Percentiles rank a stretch among this genome's conserved stretches.
These are phyloP conservation scores for Hyposoter didymator DNA, from an alignment of 2,888 invertebrate genomes.

Conservation along the genomic window DNA sequence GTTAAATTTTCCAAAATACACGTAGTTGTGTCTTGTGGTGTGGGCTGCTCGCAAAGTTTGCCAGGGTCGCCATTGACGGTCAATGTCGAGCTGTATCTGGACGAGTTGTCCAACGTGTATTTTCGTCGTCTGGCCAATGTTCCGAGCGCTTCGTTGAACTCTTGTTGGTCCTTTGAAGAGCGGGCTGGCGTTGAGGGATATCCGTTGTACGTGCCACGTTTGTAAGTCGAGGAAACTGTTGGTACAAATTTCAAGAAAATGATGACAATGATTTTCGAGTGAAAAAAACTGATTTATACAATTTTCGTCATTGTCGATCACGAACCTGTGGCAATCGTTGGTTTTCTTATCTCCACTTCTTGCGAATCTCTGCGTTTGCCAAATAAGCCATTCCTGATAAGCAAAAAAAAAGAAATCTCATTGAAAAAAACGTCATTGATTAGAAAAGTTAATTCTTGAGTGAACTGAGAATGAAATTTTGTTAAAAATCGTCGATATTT, in stretches of 20 bases:
- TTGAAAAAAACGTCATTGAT: conserved; percentile 1
- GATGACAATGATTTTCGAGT: neutral
- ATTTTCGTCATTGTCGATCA: neutral
- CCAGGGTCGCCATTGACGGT: conserved; percentile 79
- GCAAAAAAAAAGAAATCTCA: conserved; percentile 19
- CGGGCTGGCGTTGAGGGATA: conserved; percentile 73
- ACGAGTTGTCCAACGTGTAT: conserved; percentile 78
- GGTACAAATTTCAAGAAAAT: neutral
- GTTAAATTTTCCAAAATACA: conserved; percentile 79
- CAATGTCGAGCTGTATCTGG: conserved; percentile 76
- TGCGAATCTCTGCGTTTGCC: conserved; percentile 78
- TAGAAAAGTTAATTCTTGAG: neutral
- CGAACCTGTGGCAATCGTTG: conserved; percentile 79
- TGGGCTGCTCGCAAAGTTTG: conserved; percentile 77
- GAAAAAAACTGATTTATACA: neutral
- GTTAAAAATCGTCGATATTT: no score
- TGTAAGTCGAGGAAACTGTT: conserved; percentile 78
- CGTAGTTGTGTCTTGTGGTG: conserved; percentile 77
- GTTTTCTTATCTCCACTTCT: conserved; percentile 74
- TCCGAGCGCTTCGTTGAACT: conserved; percentile 80
- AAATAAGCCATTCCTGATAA: conserved; percentile 79
- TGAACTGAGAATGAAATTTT: no score
- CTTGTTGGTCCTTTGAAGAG: conserved; percentile 77
- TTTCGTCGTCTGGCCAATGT: conserved; percentile 80
- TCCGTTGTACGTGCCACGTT: conserved; percentile 73